Evolutionary conservation across 1,140 invertebrate genomes (phyloP).

Genomic region (Drosophila pachea): DNA sequence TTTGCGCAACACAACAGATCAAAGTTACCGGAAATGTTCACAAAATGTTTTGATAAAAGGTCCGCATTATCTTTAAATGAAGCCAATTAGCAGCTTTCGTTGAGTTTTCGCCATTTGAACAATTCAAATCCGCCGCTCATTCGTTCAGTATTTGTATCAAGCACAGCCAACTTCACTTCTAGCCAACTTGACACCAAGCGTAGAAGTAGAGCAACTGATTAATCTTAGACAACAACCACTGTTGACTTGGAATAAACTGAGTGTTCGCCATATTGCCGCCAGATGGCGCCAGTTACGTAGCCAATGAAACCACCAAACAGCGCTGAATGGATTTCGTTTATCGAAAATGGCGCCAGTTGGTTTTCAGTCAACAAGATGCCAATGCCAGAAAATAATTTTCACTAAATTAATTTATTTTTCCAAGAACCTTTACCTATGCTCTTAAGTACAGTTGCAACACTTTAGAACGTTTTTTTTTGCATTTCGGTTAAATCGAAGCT

Average conservation of each 20-base stretch:
- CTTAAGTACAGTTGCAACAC: slow-evolving; percentile 11
- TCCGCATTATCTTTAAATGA: neutral
- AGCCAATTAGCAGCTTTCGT: neutral
- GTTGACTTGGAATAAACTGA: neutral
- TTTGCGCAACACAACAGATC: no score
- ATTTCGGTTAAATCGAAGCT: slow-evolving; percentile 6
- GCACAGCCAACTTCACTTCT: slow-evolving; percentile 19
- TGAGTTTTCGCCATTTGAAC: neutral
- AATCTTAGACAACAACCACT: neutral
- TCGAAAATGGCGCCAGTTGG: slow-evolving; percentile 18
- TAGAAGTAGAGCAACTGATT: neutral
- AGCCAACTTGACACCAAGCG: neutral
- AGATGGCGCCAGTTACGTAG: slow-evolving; percentile 11
- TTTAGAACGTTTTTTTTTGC: neutral
- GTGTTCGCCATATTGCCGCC: neutral
- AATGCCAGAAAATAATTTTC: neutral
- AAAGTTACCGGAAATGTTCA: no score
- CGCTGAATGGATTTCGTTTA: neutral
- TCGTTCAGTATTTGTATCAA: neutral
- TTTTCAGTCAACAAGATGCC: neutral
- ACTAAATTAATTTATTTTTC: neutral
- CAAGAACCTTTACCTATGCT: neutral
- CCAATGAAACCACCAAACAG: neutral
- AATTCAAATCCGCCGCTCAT: neutral
- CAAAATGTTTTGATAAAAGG: no score